Conservation (phyloP, 2,888 invertebrate genomes). For the Cylloceria caligata region DNA sequence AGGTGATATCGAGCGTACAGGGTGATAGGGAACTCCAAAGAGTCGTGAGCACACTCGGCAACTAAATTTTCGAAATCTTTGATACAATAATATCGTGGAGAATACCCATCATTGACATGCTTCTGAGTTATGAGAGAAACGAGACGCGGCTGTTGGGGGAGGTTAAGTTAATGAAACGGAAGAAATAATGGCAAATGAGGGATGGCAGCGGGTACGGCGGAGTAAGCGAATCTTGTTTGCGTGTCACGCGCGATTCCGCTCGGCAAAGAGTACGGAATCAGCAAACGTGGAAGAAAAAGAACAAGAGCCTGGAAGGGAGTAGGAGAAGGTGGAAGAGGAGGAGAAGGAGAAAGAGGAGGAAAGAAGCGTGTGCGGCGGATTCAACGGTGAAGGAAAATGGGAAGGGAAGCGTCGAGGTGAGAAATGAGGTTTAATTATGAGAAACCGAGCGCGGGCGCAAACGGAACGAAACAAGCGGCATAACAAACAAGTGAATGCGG, state of each 20-base stretch:
- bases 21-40: conserved; percentile 59
- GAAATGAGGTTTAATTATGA: conserved; percentile 81
- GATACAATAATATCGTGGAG: neutral
- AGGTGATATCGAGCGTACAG: conserved; percentile 63
- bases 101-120: neutral
- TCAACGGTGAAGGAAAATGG: conserved; percentile 13
- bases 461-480: conserved; percentile 11
- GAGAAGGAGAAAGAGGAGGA: neutral
- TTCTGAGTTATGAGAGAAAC: conserved; percentile 46
- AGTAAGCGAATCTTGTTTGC: conserved; percentile 75
- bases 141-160: conserved; percentile 37
- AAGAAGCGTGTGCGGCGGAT: conserved; percentile 51
- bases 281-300: conserved; percentile 33
- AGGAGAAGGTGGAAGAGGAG: neutral
- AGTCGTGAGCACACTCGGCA: conserved; percentile 39
- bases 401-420: conserved; percentile 69
- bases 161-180: conserved; percentile 76
- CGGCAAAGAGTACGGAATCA: conserved; percentile 60
- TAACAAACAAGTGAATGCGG: conserved; percentile 34
- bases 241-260: conserved; percentile 79
- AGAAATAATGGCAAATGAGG: conserved; percentile 83
- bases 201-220: conserved; percentile 69
- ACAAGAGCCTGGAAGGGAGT: conserved; percentile 17
- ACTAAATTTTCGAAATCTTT: no score
- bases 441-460: conserved; percentile 64